Evolutionary conservation across 1,140 invertebrate species (phyloP), one percentile per base, ranked within the genome.

Genomic region (Xylocopa sonorina): DNA sequence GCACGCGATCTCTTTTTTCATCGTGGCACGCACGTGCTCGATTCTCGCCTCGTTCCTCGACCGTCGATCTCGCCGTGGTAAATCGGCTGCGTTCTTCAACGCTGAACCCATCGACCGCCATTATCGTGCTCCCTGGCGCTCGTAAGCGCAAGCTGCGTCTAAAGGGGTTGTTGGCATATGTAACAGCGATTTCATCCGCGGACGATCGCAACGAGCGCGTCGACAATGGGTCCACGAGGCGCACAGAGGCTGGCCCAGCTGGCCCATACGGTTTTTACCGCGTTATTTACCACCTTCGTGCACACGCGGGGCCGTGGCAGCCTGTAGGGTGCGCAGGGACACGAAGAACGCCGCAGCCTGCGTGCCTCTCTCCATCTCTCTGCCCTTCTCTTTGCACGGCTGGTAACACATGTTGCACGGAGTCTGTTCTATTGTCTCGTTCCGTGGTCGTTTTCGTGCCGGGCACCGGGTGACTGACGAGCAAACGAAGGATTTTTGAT

Each of bases 361-460:
- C 10, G 32, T 55, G n/a, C n/a, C n/a, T n/a, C n/a, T n/a, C n/a
- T n/a, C n/a, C n/a, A n/a, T n/a, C n/a, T n/a, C n/a, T n/a, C 21
- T 67, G 18, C 24, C 62, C 24, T 51, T 80, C 74, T 63, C 12
- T 78, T 72, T 71, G 38, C 66, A 29, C 60, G 50, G 46, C 55
- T 50, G 68, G 76, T 72, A 81, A 79, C 80, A 81, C 80, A 81
- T 81, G 80, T 81, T 81, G 80, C 80, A 27, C 21, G 58, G 75
- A 71, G 66, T 78, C 50, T 50, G 66, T 78, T 76, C 75, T 24
- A 81, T 81, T 81, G 67, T 79, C 73, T 57, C 71, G 72, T 57
- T 46, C 55, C 58, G 41, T 57, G 67, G 69, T 34, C n/a, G 58
- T 4, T 62, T 16, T 48, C 57, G 50, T 29, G 29, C 16, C 46